These are phyloP conservation scores for Oligia strigilis DNA, from an alignment of 2,888 invertebrate genomes.

Conservation along the genomic window DNA sequence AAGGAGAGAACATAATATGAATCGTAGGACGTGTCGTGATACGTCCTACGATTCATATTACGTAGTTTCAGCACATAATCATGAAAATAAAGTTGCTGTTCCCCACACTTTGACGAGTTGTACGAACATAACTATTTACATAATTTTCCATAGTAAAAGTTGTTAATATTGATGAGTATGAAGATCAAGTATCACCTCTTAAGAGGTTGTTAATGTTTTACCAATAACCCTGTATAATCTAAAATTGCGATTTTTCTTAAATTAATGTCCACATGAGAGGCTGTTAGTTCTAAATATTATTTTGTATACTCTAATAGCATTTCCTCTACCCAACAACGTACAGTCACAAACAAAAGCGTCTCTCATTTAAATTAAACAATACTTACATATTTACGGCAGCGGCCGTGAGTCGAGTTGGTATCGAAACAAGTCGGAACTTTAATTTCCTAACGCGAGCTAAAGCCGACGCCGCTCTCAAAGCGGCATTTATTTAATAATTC, in stretches of 20 bases:
- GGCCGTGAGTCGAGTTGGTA: constrained; percentile 43
- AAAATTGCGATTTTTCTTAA: background rate
- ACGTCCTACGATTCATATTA: no score
- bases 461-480: constrained; percentile 56
- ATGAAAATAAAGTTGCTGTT: no score
- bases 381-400: constrained; percentile 58
- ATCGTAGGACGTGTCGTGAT: no score
- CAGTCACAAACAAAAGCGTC: constrained; percentile 60
- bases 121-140: no score
- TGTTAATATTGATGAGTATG: no score
- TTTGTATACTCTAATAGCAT: background rate
- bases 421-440: constrained; percentile 76
- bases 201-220: no score
- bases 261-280: background rate
- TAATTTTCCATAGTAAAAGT: no score
- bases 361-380: constrained; percentile 67
- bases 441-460: constrained; percentile 75
- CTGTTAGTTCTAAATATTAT: background rate
- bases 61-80: no score
- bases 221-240: background rate
- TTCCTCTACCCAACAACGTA: constrained; percentile 42
- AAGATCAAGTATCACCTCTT: no score
- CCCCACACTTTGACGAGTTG: no score
- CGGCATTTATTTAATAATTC: constrained; percentile 60
- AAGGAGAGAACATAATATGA: no score